phyloP scores from a whole-genome alignment of 1,140 invertebrate genomes.

The Ips nitidus region DNA sequence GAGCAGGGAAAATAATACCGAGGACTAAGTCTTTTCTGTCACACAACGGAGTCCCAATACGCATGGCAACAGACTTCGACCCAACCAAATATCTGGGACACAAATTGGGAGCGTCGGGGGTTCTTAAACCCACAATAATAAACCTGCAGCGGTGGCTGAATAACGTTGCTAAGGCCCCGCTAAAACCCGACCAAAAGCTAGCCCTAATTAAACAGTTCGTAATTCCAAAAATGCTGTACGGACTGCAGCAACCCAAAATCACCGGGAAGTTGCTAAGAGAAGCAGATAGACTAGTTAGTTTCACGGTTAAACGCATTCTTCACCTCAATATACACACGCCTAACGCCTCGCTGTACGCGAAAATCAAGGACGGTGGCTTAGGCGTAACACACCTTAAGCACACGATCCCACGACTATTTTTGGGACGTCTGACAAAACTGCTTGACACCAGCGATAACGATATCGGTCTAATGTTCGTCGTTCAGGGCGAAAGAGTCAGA shows the following conservation, averaged over 20 bases:
- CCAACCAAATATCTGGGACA: conserved; percentile 38
- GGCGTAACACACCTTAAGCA: conserved; percentile 30
- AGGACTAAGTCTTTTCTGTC: neutral
- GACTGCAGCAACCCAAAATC: conserved; percentile 32
- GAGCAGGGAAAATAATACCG: neutral
- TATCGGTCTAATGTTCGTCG: neutral
- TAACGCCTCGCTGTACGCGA: conserved; percentile 33
- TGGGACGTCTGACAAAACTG: neutral
- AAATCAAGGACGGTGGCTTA: conserved; percentile 38
- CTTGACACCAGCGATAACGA: neutral
- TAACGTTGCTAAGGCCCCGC: conserved; percentile 35
- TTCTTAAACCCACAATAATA: conserved; percentile 23
- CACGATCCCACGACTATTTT: neutral
- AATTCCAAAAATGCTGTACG: conserved; percentile 34
- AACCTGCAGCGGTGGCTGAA: conserved; percentile 30
- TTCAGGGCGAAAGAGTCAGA: neutral
- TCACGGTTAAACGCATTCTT: conserved; percentile 16
- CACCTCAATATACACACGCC: conserved; percentile 34
- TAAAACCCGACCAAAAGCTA: conserved; percentile 47
- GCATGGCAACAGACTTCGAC: neutral
- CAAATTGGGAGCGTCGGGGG: conserved; percentile 32
- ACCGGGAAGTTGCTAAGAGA: conserved; percentile 17
- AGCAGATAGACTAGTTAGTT: conserved; percentile 34
- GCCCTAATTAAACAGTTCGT: conserved; percentile 23
- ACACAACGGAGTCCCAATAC: neutral